phyloP scores from a whole-genome alignment of 2,888 invertebrate genomes.

The Cataglyphis altisquamis region DNA sequence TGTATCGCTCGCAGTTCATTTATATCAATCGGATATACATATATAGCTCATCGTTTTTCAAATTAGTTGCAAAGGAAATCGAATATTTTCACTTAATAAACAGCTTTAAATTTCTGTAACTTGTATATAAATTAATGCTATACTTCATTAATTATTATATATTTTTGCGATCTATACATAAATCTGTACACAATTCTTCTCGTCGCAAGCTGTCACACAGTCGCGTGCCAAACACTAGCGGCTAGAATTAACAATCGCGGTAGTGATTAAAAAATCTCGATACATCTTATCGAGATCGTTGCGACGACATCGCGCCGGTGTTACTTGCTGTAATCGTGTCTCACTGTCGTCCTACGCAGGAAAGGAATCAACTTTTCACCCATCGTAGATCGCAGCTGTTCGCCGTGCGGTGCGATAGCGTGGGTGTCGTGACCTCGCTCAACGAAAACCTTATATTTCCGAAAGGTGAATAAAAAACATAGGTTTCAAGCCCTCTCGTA shows the following conservation, averaged over 20 bases:
- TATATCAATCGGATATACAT: constrained; percentile 7
- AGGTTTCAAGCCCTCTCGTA: constrained; percentile 66
- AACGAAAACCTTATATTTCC: constrained; percentile 76
- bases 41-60: not conserved
- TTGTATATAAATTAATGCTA: not conserved
- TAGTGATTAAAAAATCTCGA: constrained; percentile 12
- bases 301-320: constrained; percentile 34
- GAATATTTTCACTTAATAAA: not conserved
- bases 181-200: not conserved
- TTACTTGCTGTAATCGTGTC: constrained; percentile 58
- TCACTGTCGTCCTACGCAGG: constrained; percentile 73
- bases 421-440: constrained; percentile 72
- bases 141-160: constrained; percentile 9
- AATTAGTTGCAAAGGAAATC: not conserved
- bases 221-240: not conserved
- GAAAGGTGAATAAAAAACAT: constrained; percentile 75
- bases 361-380: constrained; percentile 76
- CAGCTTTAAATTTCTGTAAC: not conserved
- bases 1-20: not conserved
- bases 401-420: constrained; percentile 56
- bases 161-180: not conserved
- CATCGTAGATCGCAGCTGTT: constrained; percentile 71
- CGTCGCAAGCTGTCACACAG: not conserved
- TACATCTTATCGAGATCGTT: constrained; percentile 37
- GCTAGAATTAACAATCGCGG: not conserved